A percentile compares a stretch with the other conserved stretches of the same genome.
These are phyloP conservation scores for Gymnarchus niloticus DNA, from an alignment of 2,113 vertebrate species.

Conservation along the genomic window DNA sequence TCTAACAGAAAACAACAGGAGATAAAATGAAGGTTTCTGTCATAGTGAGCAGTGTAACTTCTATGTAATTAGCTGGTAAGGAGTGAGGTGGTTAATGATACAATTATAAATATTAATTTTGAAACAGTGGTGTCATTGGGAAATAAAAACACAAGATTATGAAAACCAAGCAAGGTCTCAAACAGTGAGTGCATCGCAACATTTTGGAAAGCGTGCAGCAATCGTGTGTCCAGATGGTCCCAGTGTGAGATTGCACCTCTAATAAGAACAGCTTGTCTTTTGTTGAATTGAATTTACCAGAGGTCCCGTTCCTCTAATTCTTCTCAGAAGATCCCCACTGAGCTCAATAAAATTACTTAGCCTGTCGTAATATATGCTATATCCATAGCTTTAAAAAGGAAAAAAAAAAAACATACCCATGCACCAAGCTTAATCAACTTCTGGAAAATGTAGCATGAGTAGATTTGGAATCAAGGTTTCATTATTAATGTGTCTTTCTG, in stretches of 20 bases:
- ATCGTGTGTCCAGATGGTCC: constrained; percentile 21
- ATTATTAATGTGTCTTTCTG: background rate
- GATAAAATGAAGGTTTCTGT: background rate
- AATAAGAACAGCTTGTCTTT: constrained; percentile 24
- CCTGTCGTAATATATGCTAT: background rate
- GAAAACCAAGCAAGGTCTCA: background rate
- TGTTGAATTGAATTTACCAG: background rate
- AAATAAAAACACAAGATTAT: constrained; percentile 5
- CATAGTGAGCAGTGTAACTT: constrained; percentile 3
- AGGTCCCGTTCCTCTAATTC: constrained; percentile 6
- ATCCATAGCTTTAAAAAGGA: background rate
- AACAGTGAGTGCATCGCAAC: background rate
- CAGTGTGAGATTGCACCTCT: constrained; percentile 22
- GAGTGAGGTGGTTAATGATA: background rate
- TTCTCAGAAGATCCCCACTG: constrained; percentile 9
- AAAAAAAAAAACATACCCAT: background rate
- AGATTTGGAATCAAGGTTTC: background rate
- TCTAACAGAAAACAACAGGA: background rate
- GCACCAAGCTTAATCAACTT: background rate
- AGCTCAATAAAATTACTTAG: constrained; percentile 9
- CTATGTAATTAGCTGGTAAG: background rate
- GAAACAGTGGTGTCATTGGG: background rate
- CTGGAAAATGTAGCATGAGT: background rate
- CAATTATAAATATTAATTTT: constrained; percentile 10
- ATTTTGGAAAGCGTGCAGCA: background rate